Percentiles rank a stretch among this genome's conserved stretches.
Evolutionary conservation across 2,888 invertebrate genomes (phyloP).

Genomic region (Drosophila setosimentum): DNA sequence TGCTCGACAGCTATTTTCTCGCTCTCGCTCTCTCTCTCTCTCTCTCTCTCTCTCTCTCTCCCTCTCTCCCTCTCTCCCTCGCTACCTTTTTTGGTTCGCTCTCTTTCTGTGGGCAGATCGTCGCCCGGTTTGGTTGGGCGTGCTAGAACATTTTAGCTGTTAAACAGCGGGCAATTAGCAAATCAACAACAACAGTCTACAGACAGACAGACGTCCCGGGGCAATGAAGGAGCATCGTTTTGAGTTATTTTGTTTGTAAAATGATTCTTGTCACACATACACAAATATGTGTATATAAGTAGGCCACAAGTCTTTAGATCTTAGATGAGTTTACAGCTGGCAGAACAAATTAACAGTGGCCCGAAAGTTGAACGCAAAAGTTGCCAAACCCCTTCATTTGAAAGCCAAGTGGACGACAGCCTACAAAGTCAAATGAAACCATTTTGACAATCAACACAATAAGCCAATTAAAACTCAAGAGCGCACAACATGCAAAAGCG

Average conservation of each 20-base stretch:
- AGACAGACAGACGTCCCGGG: slow-evolving; percentile 8
- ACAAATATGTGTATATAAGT: not conserved
- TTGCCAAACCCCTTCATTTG: slow-evolving; percentile 39
- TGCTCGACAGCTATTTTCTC: slow-evolving; percentile 7
- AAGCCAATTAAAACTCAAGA: slow-evolving; percentile 75
- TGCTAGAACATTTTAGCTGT: slow-evolving; percentile 38
- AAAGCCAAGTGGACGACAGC: slow-evolving; percentile 27
- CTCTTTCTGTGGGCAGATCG: slow-evolving; percentile 26
- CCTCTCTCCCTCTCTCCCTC: not conserved
- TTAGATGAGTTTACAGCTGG: slow-evolving; percentile 9
- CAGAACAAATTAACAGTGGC: slow-evolving; percentile 10
- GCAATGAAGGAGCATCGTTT: slow-evolving; percentile 29
- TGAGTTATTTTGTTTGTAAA: slow-evolving; percentile 29
- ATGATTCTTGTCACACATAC: slow-evolving; percentile 29
- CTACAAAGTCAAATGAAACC: slow-evolving; percentile 27
- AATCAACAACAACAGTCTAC: slow-evolving; percentile 59
- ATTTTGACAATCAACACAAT: slow-evolving; percentile 63
- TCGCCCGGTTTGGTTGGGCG: slow-evolving; percentile 52
- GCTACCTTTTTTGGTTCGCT: slow-evolving; percentile 9
- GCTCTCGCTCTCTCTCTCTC: slow-evolving; percentile 3
- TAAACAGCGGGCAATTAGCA: slow-evolving; percentile 75
- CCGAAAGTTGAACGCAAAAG: slow-evolving; percentile 17
- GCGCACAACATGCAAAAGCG: slow-evolving; percentile 32
- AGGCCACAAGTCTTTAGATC: slow-evolving; percentile 39
- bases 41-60: slow-evolving; percentile 15